phyloP scores from a whole-genome alignment of 2,797 vertebrate genomes.

The Taeniopygia guttata region DNA sequence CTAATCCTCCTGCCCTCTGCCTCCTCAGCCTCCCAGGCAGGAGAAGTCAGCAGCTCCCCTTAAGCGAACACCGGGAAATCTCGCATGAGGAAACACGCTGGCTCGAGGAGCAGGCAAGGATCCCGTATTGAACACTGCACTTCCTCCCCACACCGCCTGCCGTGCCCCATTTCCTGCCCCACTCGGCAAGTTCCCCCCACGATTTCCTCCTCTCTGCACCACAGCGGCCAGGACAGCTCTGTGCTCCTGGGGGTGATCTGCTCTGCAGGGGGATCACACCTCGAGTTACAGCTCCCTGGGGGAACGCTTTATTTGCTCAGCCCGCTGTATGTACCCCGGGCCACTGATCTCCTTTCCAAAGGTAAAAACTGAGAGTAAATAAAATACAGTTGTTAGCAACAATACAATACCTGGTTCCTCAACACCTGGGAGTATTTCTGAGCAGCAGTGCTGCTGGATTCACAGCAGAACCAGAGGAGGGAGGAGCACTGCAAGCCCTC shows the following conservation, averaged over 20 bases:
- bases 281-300: background rate
- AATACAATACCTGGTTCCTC: background rate
- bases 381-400: background rate
- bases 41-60: background rate
- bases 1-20: background rate
- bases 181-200: background rate
- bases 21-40: background rate
- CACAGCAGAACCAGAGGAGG: background rate
- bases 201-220: background rate
- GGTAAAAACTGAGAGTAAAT: background rate
- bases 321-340: rapidly evolving
- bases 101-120: background rate
- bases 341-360: background rate
- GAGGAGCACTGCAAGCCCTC: background rate
- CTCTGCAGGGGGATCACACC: rapidly evolving
- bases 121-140: background rate
- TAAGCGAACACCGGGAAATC: rapidly evolving
- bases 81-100: rapidly evolving
- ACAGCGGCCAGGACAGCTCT: background rate
- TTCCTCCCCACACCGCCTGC: background rate
- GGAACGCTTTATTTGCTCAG: background rate
- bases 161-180: background rate
- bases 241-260: rapidly evolving
- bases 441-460: background rate
- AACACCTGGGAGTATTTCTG: background rate